Conservation (phyloP, 2,797 vertebrate genomes). For the Sebastes oblongus region DNA sequence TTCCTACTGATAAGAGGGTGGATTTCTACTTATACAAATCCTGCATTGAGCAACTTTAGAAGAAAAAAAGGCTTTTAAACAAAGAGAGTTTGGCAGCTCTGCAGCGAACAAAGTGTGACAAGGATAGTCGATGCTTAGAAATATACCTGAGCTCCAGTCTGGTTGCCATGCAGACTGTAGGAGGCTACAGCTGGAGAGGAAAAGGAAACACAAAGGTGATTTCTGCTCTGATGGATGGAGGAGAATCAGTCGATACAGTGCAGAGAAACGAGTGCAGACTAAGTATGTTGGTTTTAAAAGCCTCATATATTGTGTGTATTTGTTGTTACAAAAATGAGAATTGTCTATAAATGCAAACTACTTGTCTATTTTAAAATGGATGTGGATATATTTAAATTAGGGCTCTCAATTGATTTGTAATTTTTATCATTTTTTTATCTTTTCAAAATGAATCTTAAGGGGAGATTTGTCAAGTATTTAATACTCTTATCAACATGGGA, state of each 20-base stretch:
- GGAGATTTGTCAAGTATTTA: too few relatives aligned
- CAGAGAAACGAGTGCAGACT: not conserved
- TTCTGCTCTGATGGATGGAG: conserved; percentile 23
- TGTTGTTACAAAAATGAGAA: not conserved
- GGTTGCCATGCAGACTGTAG: conserved; percentile 50
- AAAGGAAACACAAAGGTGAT: not conserved
- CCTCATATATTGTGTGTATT: not conserved
- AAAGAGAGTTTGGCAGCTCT: not conserved
- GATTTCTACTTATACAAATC: not conserved
- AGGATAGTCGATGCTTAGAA: rapidly evolving
- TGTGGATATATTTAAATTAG: not conserved
- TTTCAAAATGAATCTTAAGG: too few relatives aligned
- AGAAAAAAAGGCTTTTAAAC: not conserved
- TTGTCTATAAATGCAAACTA: too few relatives aligned
- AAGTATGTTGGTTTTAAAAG: not conserved
- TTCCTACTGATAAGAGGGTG: not conserved
- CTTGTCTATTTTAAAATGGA: not conserved
- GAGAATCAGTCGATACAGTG: not conserved
- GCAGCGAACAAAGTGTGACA: not conserved
- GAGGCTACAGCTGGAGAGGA: conserved; percentile 35
- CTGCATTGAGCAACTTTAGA: not conserved
- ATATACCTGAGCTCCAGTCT: not conserved
- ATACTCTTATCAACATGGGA: too few relatives aligned
- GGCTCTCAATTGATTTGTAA: too few relatives aligned
- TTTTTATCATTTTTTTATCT: too few relatives aligned